Evolutionary conservation across 2,113 vertebrate genomes (phyloP).

Genomic region (Prionailurus viverrinus): DNA sequence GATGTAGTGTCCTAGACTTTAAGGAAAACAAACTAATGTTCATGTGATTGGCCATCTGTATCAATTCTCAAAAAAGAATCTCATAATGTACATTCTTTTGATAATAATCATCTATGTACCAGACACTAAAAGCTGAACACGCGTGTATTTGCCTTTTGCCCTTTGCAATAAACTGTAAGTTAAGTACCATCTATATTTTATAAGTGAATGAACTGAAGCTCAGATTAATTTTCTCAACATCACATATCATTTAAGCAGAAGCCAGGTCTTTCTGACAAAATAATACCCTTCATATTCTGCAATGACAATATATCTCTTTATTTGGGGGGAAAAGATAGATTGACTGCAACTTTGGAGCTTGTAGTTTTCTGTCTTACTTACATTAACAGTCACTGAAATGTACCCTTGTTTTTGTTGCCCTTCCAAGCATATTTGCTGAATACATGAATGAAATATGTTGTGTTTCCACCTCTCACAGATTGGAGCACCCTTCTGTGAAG

Average conservation of each 20-base stretch:
- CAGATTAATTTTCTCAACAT: neutral
- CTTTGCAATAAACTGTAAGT: neutral
- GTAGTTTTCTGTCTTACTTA: neutral
- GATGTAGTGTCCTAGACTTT: neutral
- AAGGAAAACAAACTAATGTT: neutral
- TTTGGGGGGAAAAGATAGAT: neutral
- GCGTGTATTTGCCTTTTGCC: neutral
- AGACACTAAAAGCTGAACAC: neutral
- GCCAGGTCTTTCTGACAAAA: neutral
- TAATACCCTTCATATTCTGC: neutral
- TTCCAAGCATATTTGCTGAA: neutral
- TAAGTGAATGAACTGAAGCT: constrained; percentile 24
- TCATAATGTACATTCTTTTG: neutral
- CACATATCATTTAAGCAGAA: neutral
- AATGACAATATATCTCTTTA: neutral
- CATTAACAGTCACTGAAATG: neutral
- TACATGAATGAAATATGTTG: neutral
- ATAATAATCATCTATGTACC: neutral
- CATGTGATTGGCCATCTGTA: neutral
- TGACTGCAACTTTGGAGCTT: neutral
- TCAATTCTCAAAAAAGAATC: neutral
- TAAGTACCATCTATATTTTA: constrained; percentile 43
- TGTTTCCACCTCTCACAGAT: neutral
- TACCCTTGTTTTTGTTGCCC: neutral
- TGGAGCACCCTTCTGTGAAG: neutral